Evolutionary conservation across 2,797 vertebrate species (phyloP).

Genomic region (Hippopotamyrus pictus): DNA sequence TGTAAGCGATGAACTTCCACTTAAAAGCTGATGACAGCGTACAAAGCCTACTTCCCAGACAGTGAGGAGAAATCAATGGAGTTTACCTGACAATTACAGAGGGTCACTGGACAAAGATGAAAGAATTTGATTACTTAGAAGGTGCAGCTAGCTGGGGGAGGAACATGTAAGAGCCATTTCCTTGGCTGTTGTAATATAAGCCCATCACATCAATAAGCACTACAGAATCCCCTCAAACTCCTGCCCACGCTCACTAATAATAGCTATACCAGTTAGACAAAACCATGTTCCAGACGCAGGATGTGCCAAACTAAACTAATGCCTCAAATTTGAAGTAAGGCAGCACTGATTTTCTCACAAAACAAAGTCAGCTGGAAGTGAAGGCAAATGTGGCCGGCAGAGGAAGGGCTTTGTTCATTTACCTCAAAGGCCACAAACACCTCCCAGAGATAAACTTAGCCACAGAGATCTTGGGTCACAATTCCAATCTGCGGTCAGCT

Average conservation of each 20-base stretch:
- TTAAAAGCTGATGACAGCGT: neutral
- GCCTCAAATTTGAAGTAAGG: neutral
- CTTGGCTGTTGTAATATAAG: neutral
- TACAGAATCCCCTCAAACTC: neutral
- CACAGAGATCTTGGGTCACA: neutral
- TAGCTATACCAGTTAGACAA: neutral
- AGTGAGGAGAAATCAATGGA: slow-evolving; percentile 3
- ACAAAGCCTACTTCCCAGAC: neutral
- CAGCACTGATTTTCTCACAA: neutral
- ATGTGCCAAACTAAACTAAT: neutral
- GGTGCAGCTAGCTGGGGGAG: neutral
- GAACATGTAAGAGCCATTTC: neutral
- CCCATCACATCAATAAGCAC: neutral
- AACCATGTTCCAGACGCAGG: neutral
- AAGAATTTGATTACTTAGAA: neutral
- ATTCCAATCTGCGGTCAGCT: neutral
- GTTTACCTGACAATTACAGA: neutral
- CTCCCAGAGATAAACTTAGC: neutral
- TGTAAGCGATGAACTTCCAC: neutral
- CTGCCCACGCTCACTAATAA: neutral
- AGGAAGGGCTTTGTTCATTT: neutral
- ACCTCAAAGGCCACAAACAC: neutral
- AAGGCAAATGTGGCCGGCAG: neutral
- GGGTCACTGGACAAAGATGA: neutral
- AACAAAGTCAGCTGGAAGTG: neutral